Conservation (phyloP, 2,797 vertebrate species). For the Anabas testudineus region DNA sequence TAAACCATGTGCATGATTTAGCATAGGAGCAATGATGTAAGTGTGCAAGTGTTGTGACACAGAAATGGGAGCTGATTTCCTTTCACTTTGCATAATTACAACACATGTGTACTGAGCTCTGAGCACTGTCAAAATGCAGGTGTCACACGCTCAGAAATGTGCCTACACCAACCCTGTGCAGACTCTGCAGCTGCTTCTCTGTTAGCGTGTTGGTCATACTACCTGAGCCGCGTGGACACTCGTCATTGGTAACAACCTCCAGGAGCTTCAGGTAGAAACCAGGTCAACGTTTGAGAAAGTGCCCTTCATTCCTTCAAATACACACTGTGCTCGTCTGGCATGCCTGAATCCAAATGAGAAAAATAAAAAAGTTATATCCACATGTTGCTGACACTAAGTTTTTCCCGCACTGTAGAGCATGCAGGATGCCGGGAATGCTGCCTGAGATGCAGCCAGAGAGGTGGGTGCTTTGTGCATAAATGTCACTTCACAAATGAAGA, state of each 20-base stretch:
- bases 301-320: neutral
- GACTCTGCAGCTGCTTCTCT: neutral
- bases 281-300: neutral
- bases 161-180: neutral
- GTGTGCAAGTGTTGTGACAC: no score
- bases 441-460: neutral
- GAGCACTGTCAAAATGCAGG: neutral
- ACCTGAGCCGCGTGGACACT: neutral
- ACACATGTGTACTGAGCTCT: no score
- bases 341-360: neutral
- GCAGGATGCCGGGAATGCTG: neutral
- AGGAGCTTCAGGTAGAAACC: neutral
- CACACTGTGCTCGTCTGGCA: conserved; percentile 2
- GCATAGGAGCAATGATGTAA: neutral
- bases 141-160: neutral
- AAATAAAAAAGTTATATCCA: neutral
- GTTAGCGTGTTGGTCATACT: neutral
- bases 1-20: neutral
- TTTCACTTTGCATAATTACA: neutral
- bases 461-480: conserved; percentile 6
- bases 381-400: conserved; percentile 5
- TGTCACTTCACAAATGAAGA: neutral
- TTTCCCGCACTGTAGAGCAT: neutral
- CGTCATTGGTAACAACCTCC: neutral
- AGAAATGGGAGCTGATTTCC: no score